Evolutionary conservation across 2,797 vertebrate genomes (phyloP).

Genomic region (Enoplosus armatus): DNA sequence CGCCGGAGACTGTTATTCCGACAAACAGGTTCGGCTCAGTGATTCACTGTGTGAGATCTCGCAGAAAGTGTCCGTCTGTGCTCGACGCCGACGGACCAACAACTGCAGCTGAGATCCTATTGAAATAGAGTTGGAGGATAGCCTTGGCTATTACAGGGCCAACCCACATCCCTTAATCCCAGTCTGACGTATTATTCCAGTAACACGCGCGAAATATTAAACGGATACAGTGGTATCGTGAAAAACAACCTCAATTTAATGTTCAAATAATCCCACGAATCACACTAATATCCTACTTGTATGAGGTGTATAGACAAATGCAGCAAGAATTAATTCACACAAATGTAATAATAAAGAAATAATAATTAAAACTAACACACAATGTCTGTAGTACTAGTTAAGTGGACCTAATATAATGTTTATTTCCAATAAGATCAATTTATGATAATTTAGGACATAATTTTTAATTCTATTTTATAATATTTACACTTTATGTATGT

Average conservation of each 20-base stretch:
- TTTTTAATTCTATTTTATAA: not conserved
- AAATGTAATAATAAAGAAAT: not conserved
- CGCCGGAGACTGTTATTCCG: constrained; percentile 29
- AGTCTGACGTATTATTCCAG: constrained; percentile 66
- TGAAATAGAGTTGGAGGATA: constrained; percentile 69
- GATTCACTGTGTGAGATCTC: constrained; percentile 32
- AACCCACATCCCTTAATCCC: constrained; percentile 80
- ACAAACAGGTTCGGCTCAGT: constrained; percentile 19
- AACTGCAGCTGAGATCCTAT: constrained; percentile 62
- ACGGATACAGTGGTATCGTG: not conserved
- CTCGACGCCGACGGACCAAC: constrained; percentile 53
- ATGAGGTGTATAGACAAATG: not conserved
- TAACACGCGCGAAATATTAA: constrained; percentile 60
- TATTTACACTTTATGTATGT: not conserved
- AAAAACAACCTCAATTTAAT: not conserved
- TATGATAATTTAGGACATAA: no score
- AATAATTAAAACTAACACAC: not conserved
- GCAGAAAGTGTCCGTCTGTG: constrained; percentile 34
- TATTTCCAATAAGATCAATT: not conserved
- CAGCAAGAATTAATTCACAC: not conserved
- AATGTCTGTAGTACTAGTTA: not conserved
- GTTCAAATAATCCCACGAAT: not conserved
- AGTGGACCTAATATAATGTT: no score
- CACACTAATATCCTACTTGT: not conserved
- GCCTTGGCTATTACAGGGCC: constrained; percentile 63